phyloP scores from a whole-genome alignment of 2,888 invertebrate genomes.

The Unio pictorum region DNA sequence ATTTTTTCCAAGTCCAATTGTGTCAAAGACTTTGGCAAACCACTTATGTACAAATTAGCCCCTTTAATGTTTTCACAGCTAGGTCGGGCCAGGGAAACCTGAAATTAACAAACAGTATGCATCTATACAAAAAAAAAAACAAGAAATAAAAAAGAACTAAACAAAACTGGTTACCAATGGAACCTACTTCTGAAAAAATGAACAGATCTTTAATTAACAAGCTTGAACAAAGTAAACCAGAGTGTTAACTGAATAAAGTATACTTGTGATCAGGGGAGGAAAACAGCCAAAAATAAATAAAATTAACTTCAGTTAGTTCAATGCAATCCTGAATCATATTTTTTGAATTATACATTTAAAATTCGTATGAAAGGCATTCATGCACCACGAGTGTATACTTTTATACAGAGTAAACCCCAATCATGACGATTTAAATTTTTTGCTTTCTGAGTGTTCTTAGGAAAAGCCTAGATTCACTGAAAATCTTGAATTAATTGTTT shows the following conservation, averaged over 20 bases:
- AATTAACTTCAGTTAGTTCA: too few relatives aligned
- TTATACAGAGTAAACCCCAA: too few relatives aligned
- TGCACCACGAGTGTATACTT: too few relatives aligned
- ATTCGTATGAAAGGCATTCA: too few relatives aligned
- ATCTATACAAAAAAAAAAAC: slow-evolving; percentile 49
- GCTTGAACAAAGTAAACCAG: slow-evolving; percentile 11
- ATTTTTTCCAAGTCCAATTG: slow-evolving; percentile 72
- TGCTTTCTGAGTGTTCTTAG: too few relatives aligned
- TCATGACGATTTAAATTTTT: too few relatives aligned
- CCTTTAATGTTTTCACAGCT: slow-evolving; percentile 73
- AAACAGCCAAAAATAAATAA: too few relatives aligned
- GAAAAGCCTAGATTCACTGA: too few relatives aligned
- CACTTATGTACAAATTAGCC: slow-evolving; percentile 73
- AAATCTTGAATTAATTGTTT: too few relatives aligned
- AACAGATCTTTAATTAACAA: slow-evolving; percentile 3
- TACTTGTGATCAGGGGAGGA: not conserved
- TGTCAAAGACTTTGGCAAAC: slow-evolving; percentile 71
- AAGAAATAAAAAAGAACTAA: slow-evolving; percentile 32
- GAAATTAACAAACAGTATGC: slow-evolving; percentile 63
- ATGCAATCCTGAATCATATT: too few relatives aligned
- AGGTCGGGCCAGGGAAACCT: slow-evolving; percentile 73
- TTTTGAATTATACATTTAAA: too few relatives aligned
- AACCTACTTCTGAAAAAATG: slow-evolving; percentile 4
- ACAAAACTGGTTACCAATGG: slow-evolving; percentile 4
- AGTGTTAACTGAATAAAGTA: slow-evolving; percentile 17